Percentiles rank a stretch among this genome's conserved stretches.
phyloP scores from a whole-genome alignment of 2,113 vertebrate genomes.

The Promerops cafer region DNA sequence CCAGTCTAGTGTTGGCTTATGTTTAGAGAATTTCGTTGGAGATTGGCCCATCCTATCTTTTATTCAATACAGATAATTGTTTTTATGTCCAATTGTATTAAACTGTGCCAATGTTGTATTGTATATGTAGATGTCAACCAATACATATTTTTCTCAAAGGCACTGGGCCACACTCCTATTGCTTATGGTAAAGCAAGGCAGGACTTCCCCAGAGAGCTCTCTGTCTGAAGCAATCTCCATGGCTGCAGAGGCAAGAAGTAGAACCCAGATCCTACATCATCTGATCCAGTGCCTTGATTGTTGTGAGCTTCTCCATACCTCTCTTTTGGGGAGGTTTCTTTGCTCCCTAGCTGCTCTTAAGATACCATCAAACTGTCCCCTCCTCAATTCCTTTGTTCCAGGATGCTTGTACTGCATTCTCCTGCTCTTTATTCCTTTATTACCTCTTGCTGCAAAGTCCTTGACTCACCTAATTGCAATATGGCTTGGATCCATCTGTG shows the following conservation, averaged over 20 bases:
- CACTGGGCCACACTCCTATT: background rate
- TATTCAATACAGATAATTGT: background rate
- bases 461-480: constrained; percentile 24
- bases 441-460: constrained; percentile 28
- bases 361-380: background rate
- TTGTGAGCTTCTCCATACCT: background rate
- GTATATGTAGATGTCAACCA: background rate
- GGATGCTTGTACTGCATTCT: background rate
- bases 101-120: background rate
- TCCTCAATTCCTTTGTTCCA: background rate
- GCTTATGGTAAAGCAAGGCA: background rate
- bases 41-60: background rate
- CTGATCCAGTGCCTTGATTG: background rate
- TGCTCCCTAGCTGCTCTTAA: background rate
- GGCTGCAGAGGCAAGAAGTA: background rate
- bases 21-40: background rate
- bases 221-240: background rate
- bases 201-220: background rate
- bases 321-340: background rate
- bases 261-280: background rate
- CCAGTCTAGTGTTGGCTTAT: background rate
- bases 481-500: constrained; percentile 18
- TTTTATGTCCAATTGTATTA: background rate
- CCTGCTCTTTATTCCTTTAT: constrained; percentile 11
- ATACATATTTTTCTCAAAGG: background rate